Conservation (phyloP, 92 coral and sea anemone species). For the Actinostola sp. region DNA sequence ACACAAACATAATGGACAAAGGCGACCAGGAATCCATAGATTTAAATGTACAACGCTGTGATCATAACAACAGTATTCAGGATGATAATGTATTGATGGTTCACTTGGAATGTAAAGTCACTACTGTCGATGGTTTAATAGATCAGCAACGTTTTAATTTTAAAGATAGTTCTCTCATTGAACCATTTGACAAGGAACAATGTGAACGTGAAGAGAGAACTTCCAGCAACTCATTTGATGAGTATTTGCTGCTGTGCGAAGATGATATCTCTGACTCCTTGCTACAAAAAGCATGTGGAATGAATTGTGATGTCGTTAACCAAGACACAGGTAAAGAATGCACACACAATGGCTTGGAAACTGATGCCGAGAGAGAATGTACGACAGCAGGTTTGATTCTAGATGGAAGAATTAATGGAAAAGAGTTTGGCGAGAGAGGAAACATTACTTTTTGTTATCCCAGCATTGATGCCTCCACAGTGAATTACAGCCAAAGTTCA, state of each 20-base stretch:
- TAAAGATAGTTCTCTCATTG: too few species aligned
- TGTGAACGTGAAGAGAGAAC: background rate
- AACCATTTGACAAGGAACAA: background rate
- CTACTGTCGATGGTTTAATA: too few species aligned
- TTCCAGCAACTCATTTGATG: background rate
- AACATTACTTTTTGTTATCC: background rate
- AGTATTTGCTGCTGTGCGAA: background rate
- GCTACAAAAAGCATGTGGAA: slow-evolving; percentile 11
- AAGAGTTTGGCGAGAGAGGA: background rate
- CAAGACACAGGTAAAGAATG: background rate
- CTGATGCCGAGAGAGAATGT: too few species aligned
- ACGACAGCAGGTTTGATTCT: background rate
- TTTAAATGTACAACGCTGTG: background rate
- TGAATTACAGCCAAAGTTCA: background rate
- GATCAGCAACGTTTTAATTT: too few species aligned
- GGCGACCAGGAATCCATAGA: background rate
- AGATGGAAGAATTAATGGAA: background rate
- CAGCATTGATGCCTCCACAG: background rate
- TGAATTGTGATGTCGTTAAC: background rate
- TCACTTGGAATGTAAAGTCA: too few species aligned
- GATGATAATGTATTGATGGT: too few species aligned
- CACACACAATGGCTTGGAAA: too few species aligned
- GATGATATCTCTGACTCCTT: slow-evolving; percentile 21
- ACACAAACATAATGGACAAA: too few species aligned
- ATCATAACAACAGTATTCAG: too few species aligned